Evolutionary conservation across 2,797 vertebrate species (phyloP), one percentile per base, ranked within the genome.

Genomic region (Aplochiton taeniatus): DNA sequence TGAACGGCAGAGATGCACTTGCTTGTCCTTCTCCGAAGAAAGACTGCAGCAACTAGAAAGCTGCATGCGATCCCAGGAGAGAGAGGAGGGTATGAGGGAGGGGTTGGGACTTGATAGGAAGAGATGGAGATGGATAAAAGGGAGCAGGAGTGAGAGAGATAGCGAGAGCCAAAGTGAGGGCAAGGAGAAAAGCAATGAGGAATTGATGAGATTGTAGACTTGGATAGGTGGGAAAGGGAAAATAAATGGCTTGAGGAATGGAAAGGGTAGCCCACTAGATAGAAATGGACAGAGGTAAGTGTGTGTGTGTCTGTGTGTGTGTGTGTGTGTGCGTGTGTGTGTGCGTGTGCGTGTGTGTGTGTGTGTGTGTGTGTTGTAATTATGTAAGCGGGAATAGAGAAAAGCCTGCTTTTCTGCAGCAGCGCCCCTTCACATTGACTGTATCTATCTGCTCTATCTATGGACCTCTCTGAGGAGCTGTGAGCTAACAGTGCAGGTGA

Each of bases 331-430:
- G 13, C 9, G 56, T 16, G 53, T 4, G 19, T 42, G 19, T 45
- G 44, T 12, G 46, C 47, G 16, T 48, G 11, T 13, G 45, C 11
- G 51, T 42, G 31, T 66, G 19, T 50, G 58, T 61, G 45, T 31
- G 44, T 31, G 66, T 8, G 51, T 14, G 50, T 69, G 52, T n/a
- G n/a, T n/a, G n/a, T n/a, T n/a, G n/a, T n/a, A n/a, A 31, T 31
- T 31, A 31, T 31, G 31, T 4, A 18, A 9, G 42, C 6, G 4
- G 18, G 42, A 16, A 18, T 16, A 46, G 16, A 69, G 74, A 49
- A n/a, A 63, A 62, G 77, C 58, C 43, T 61, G 54, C 48, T 69
- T n/a, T 75, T 77, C 68, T 76, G 74, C 78, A 65, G 66, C 63
- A 66, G 51, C 51, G 43, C 4, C 11, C 70, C 41, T 69, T 46